phyloP scores from a whole-genome alignment of 2,113 vertebrate genomes.

The Aramus guarauna region DNA sequence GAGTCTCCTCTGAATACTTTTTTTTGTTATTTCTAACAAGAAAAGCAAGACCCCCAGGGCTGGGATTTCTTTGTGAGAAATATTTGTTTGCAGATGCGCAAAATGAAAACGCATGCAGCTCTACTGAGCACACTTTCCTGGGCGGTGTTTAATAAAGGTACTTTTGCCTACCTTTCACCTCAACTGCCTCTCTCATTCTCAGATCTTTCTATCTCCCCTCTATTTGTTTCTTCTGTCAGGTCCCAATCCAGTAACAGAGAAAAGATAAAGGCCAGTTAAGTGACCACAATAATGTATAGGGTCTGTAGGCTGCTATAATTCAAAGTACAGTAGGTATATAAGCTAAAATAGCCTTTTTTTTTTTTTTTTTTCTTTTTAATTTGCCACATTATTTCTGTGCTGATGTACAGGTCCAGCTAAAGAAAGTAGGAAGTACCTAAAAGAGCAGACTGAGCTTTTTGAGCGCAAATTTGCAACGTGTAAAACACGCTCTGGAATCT shows the following conservation, averaged over 20 bases:
- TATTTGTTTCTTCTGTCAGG: neutral
- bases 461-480: neutral
- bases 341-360: neutral
- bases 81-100: neutral
- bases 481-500: neutral
- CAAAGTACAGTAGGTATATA: neutral
- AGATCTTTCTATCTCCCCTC: neutral
- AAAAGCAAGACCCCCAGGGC: neutral
- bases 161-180: neutral
- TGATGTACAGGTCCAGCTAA: neutral
- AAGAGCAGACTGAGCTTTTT: neutral
- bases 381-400: neutral
- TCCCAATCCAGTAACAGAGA: neutral
- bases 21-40: neutral
- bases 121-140: neutral
- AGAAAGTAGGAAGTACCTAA: neutral
- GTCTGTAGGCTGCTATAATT: neutral
- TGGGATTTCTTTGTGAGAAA: neutral
- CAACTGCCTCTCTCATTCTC: fast-evolving
- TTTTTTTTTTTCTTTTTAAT: neutral
- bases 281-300: neutral
- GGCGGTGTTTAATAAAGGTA: neutral
- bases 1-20: neutral
- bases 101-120: neutral
- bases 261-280: neutral